Conservation (phyloP, 2,113 vertebrate genomes). For the Bufo bufo region DNA sequence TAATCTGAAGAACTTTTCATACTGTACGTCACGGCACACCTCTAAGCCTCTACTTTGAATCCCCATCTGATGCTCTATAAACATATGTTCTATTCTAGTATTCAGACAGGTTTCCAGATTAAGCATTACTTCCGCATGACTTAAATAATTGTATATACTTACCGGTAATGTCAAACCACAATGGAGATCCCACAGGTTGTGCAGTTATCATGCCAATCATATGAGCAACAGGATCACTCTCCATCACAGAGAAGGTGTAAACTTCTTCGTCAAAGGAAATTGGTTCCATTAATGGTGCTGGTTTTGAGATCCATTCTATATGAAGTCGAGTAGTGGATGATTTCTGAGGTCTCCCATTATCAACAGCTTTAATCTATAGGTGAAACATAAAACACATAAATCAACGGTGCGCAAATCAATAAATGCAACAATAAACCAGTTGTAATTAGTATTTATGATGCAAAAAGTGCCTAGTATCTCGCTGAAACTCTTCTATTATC, state of each 20-base stretch:
- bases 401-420: constrained; percentile 41
- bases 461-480: not conserved
- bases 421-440: constrained; percentile 4
- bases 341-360: constrained; percentile 96
- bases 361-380: constrained; percentile 93
- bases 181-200: constrained; percentile 80
- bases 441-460: constrained; percentile 33
- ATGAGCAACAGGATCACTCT: constrained; percentile 94
- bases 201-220: constrained; percentile 94
- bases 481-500: not conserved
- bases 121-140: not conserved
- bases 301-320: constrained; percentile 94
- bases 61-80: not conserved
- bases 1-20: not conserved
- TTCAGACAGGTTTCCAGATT: not conserved
- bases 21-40: not conserved
- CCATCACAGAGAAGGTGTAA: constrained; percentile 94
- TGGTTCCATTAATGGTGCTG: constrained; percentile 71
- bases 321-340: constrained; percentile 91
- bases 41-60: too few relatives aligned
- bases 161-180: constrained; percentile 99
- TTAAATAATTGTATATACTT: constrained; percentile 59
- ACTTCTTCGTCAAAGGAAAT: constrained; percentile 89
- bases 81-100: not conserved
- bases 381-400: constrained; percentile 11